Base-by-base conservation (phyloP, 2,797 vertebrate genomes). In the Acanthurus lineatus region DNA sequence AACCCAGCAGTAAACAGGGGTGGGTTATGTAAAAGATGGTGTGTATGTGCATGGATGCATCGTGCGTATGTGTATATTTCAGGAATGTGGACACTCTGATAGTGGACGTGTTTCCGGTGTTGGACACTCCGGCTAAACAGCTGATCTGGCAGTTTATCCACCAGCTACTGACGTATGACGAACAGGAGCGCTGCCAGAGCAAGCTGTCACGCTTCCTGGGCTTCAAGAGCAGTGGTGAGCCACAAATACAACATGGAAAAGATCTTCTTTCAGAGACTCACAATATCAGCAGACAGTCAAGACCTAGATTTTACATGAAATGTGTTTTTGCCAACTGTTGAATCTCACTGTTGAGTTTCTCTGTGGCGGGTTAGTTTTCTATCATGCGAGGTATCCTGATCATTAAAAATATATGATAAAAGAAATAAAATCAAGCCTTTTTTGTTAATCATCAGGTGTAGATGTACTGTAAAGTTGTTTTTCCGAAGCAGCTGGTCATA, bases 111-210 rank as follows among this genome's bases (percentile, higher is more conserved):
- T 99, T 97, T 82, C 97, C 97, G 0, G 96, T 99, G 90, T 90
- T 99, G 95, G 97, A 99, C 93, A 99, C 98, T 2, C 98, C 98
- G 0, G 97, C 97, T 92, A 99, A 99, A 90, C 98, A 99, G 92
- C 94, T 99, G 81, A 97, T 99, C 77, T 99, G 98, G 98, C 97
- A 98, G 92, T 99, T 99, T 84, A 93, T 99, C 92, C 97, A 98
- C 95, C 98, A 99, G 95, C 94, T 99, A 62, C 92, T 99, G 92
- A 99, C 97, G 2, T 99, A 98, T 0, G 97, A 99, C 32, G 98
- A 99, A 73, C 98, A 99, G 91, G 97, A 98, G 81, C 97, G 96
- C 68, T 99, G 97, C 90, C 97, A 97, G 90, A 93, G 95, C 93
- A 99, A 99, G 88, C 96, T 99, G 45, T 96, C 97, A 0, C 96